These are phyloP conservation scores for Spisula subtruncata DNA, from an alignment of 2,888 invertebrate species.

Conservation along the genomic window DNA sequence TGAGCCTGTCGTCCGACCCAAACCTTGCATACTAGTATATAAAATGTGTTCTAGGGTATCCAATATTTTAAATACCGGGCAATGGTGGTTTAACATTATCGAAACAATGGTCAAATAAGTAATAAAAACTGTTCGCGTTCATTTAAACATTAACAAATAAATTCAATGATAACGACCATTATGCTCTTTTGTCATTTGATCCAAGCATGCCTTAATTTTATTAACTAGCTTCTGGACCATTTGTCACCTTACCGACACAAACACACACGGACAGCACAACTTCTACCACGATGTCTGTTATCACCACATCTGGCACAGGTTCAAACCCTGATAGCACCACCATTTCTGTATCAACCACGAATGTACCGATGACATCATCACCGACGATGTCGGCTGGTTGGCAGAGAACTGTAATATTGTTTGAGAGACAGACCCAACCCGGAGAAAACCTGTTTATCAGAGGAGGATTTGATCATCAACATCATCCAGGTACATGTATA, in stretches of 20 bases:
- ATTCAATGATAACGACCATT: no score
- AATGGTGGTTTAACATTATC: no score
- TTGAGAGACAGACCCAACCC: conserved; percentile 83
- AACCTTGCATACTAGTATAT: no score
- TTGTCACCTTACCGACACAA: neutral
- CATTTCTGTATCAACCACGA: neutral
- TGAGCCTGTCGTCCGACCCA: no score
- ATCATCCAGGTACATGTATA: conserved; percentile 79
- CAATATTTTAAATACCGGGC: no score
- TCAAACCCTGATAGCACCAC: neutral
- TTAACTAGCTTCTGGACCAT: neutral
- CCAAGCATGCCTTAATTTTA: neutral
- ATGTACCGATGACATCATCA: neutral
- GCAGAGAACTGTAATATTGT: conserved; percentile 87
- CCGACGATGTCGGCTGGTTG: conserved; percentile 35
- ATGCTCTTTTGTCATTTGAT: no score
- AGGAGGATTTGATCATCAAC: conserved; percentile 85
- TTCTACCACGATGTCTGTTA: neutral
- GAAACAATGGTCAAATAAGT: no score
- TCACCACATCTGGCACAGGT: neutral
- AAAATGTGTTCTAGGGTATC: no score
- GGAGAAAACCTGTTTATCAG: conserved; percentile 88
- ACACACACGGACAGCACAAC: neutral
- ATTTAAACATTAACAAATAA: no score
- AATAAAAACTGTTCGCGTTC: no score